phyloP scores from a whole-genome alignment of 1,140 invertebrate genomes.

The Neomicropteryx cornuta region DNA sequence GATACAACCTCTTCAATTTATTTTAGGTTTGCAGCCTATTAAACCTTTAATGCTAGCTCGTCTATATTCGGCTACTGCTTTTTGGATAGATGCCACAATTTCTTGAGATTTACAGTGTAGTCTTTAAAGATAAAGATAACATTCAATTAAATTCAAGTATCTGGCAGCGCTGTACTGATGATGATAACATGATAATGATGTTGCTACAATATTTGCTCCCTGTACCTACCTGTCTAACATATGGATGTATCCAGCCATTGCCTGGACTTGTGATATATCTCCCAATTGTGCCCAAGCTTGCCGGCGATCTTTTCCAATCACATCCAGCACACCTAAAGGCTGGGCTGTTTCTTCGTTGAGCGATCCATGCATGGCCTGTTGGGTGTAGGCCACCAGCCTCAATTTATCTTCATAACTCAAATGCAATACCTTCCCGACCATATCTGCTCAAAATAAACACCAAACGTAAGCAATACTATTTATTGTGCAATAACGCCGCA shows the following conservation, averaged over 20 bases:
- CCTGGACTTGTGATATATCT: slow-evolving; percentile 71
- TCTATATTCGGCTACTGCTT: too few relatives aligned
- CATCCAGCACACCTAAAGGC: slow-evolving; percentile 86
- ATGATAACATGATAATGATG: too few relatives aligned
- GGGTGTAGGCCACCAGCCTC: slow-evolving; percentile 81
- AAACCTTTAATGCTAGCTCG: too few relatives aligned
- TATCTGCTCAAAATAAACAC: slow-evolving; percentile 52
- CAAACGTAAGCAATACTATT: slow-evolving; percentile 3
- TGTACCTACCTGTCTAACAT: slow-evolving; percentile 56
- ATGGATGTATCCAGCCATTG: slow-evolving; percentile 87
- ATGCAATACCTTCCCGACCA: slow-evolving; percentile 91
- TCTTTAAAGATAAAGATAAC: too few relatives aligned
- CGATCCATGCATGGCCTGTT: slow-evolving; percentile 83
- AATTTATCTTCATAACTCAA: slow-evolving; percentile 90
- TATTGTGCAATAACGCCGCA: background rate
- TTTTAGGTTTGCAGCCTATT: too few relatives aligned
- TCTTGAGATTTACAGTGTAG: too few relatives aligned
- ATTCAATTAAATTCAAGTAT: too few relatives aligned
- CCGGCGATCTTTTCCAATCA: slow-evolving; percentile 86
- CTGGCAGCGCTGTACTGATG: too few relatives aligned
- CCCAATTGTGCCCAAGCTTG: slow-evolving; percentile 89
- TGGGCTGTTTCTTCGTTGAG: slow-evolving; percentile 64
- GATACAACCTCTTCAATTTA: too few relatives aligned
- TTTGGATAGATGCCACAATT: too few relatives aligned
- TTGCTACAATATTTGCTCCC: too few relatives aligned